Percentiles rank a stretch among this genome's conserved stretches.
These are phyloP conservation scores for Drosophila insularis DNA, from an alignment of 1,140 invertebrate species.

Conservation along the genomic window DNA sequence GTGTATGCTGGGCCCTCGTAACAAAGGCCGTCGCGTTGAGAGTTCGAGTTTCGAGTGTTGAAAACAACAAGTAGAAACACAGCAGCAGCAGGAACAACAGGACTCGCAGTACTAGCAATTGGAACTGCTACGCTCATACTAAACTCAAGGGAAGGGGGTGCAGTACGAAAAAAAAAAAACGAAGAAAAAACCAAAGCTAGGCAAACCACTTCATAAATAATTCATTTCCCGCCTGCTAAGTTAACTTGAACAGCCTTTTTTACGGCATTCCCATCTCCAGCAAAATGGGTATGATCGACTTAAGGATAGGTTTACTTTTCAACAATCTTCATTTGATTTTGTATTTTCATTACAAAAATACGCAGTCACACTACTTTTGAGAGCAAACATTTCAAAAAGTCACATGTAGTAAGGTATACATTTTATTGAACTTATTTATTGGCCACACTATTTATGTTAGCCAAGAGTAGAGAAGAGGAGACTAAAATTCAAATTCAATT, in stretches of 20 bases:
- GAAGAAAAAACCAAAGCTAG: slow-evolving; percentile 50
- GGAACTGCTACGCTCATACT: slow-evolving; percentile 8
- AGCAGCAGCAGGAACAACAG: slow-evolving; percentile 25
- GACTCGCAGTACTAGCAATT: slow-evolving; percentile 8
- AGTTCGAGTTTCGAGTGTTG: slow-evolving; percentile 54
- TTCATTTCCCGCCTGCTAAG: slow-evolving; percentile 79
- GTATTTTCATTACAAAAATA: background rate
- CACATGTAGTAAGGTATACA: too few species aligned
- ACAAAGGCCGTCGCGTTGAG: slow-evolving; percentile 65
- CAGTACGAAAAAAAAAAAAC: slow-evolving; percentile 34
- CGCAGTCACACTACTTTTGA: background rate
- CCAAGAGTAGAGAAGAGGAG: too few species aligned
- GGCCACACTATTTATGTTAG: too few species aligned
- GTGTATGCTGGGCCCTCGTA: slow-evolving; percentile 34
- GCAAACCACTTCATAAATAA: slow-evolving; percentile 82
- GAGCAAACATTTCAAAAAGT: too few species aligned
- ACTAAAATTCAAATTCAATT: too few species aligned
- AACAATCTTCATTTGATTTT: too few species aligned
- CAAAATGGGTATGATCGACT: slow-evolving; percentile 24
- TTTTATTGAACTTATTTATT: too few species aligned
- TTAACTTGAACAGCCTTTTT: slow-evolving; percentile 72
- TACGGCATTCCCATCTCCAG: slow-evolving; percentile 23
- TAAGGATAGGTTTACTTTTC: too few species aligned
- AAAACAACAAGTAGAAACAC: slow-evolving; percentile 46
- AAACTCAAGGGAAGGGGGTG: background rate